Base-by-base conservation (phyloP, 2,113 vertebrate species). In the Oncorhynchus tshawytscha region DNA sequence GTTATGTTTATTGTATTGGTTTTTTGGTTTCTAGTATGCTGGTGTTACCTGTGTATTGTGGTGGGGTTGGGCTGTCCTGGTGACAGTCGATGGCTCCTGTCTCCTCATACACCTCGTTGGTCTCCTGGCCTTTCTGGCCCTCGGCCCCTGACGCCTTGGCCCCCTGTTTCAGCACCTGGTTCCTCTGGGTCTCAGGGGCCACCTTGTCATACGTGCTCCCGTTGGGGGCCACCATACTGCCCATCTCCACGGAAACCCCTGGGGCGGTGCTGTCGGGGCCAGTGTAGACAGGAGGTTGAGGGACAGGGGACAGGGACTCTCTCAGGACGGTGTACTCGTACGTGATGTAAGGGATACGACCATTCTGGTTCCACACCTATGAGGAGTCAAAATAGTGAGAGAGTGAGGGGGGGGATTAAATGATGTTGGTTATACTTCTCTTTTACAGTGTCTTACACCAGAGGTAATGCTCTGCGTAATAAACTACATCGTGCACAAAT, bases 301-400 rank as follows among this genome's bases (percentile, higher is more conserved):
- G 80, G 49, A 87, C 91, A 24, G 87, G 93, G 0, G 93, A 84
- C n/a, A 95, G 90, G 1, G 96, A 93, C 64, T 95, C 95, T 82
- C 94, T 92, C 57, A 96, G 94, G 48, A 98, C 93, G 0, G 96
- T 99, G 91, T 98, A 99, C 24, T 99, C 96, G 1, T 97, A 99
- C 0, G 96, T 97, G 88, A 99, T 97, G 78, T 97, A 97, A 0
- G 97, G 97, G 25, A 92, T 96, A 34, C 93, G 95, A 60, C 97
- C 97, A 2, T 97, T 98, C 91, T 99, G 97, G 84, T 97, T 99
- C 97, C 96, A 98, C 45, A 99, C 95, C 97, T 97, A 88, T 27
- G 5, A 1, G 22, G 67, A 60, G 77, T 80, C 18, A 75, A 48
- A 65, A 59, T 15, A 51, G 11, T 22, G 15, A 5, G 5, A 60